phyloP scores from a whole-genome alignment of 2,888 invertebrate species.

The Eumerus sabulonum region DNA sequence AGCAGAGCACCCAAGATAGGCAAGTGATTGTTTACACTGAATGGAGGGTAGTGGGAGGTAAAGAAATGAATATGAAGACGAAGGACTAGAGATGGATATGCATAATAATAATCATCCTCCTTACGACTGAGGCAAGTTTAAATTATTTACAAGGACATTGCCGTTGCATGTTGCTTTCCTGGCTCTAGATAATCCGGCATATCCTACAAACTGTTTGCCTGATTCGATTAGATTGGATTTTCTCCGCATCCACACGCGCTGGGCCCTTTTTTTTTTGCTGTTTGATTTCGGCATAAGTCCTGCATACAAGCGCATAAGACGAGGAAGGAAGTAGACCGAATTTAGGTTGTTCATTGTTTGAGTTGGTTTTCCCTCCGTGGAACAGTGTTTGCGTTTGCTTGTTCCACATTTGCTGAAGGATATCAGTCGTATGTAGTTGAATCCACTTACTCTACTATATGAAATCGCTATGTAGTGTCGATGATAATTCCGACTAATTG shows the following conservation, averaged over 20 bases:
- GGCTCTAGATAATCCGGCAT: conserved; percentile 45
- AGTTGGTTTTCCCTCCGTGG: too few relatives aligned
- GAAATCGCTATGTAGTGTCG: too few relatives aligned
- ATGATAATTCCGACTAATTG: too few relatives aligned
- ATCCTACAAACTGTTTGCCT: conserved; percentile 55
- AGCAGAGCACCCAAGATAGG: conserved; percentile 46
- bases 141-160: conserved; percentile 58
- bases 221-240: conserved; percentile 65
- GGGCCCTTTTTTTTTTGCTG: neutral
- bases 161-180: conserved; percentile 44
- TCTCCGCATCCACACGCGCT: conserved; percentile 3
- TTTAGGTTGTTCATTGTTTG: too few relatives aligned
- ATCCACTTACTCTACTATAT: too few relatives aligned
- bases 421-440: too few relatives aligned
- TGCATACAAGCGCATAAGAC: too few relatives aligned
- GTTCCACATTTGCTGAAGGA: too few relatives aligned
- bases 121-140: conserved; percentile 44
- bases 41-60: neutral
- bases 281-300: neutral
- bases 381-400: too few relatives aligned
- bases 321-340: too few relatives aligned
- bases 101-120: conserved; percentile 39
- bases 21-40: conserved; percentile 54
- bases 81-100: conserved; percentile 18
- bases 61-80: too few relatives aligned